Evolutionary conservation across 2,888 invertebrate genomes (phyloP).

Genomic region (Metallyticus violacea): DNA sequence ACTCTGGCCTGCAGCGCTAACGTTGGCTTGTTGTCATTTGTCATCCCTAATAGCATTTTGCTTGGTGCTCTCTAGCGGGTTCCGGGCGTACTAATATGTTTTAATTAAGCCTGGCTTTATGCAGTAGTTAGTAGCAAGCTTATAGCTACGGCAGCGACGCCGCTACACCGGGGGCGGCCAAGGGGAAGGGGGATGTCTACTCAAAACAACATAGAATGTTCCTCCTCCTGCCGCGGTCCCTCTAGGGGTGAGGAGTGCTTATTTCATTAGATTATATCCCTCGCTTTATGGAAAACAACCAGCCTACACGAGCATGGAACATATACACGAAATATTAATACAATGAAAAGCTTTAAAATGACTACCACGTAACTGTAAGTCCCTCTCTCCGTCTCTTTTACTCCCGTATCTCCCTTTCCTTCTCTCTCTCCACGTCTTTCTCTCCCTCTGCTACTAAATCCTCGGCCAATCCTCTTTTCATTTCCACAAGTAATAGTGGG

Average conservation of each 20-base stretch:
- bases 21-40: constrained; percentile 29
- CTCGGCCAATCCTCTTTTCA: constrained; percentile 28
- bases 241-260: constrained; percentile 30
- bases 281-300: constrained; percentile 20
- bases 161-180: not conserved
- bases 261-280: constrained; percentile 32
- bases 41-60: constrained; percentile 34
- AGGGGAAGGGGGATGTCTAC: constrained; percentile 35
- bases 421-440: not conserved
- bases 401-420: not conserved
- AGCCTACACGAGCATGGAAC: constrained; percentile 2
- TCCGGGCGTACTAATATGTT: constrained; percentile 34
- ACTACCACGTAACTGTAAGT: constrained; percentile 27
- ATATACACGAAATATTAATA: constrained; percentile 26
- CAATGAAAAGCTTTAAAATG: constrained; percentile 29
- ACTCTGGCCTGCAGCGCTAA: constrained; percentile 21
- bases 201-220: constrained; percentile 36
- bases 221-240: constrained; percentile 37
- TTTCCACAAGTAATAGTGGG: constrained; percentile 22
- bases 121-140: constrained; percentile 33
- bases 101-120: constrained; percentile 35
- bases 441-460: constrained; percentile 18
- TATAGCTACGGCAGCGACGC: constrained; percentile 13
- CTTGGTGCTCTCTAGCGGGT: constrained; percentile 30
- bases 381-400: not conserved